Conservation (phyloP, 2,888 invertebrate genomes). For the Macrophya annulata region DNA sequence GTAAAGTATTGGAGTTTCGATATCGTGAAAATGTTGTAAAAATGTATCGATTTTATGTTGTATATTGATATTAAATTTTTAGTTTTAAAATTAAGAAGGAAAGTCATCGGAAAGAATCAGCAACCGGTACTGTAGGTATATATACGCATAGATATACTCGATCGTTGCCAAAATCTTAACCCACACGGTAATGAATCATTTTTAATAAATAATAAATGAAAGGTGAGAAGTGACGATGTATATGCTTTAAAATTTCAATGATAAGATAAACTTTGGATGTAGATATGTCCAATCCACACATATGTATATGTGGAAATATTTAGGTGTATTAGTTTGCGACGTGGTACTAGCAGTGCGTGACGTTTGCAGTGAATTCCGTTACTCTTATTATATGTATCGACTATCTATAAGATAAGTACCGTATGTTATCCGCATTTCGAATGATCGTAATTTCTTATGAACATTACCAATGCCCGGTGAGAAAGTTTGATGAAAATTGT, state of each 20-base stretch:
- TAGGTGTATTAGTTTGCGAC: background rate
- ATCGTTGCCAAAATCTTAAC: slow-evolving; percentile 21
- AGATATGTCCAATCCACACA: background rate
- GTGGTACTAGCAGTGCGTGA: slow-evolving; percentile 19
- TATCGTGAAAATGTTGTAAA: background rate
- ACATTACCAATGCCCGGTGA: background rate
- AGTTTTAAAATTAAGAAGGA: background rate
- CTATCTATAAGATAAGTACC: slow-evolving; percentile 48
- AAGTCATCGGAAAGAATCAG: background rate
- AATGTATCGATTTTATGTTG: background rate
- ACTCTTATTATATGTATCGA: slow-evolving; percentile 51
- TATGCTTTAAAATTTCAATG: background rate
- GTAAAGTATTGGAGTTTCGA: background rate
- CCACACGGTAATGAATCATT: slow-evolving; percentile 39
- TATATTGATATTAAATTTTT: background rate
- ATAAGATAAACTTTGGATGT: background rate
- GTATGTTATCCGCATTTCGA: slow-evolving; percentile 46
- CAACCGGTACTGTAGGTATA: background rate
- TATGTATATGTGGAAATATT: background rate
- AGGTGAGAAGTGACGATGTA: slow-evolving; percentile 6
- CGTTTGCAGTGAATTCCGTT: slow-evolving; percentile 50
- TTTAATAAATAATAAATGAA: slow-evolving; percentile 18
- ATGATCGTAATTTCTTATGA: slow-evolving; percentile 21
- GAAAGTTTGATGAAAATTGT: background rate
- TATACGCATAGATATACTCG: too few species aligned